These are phyloP conservation scores for Microtus richardsoni DNA, from an alignment of 2,113 vertebrate species.

Conservation along the genomic window DNA sequence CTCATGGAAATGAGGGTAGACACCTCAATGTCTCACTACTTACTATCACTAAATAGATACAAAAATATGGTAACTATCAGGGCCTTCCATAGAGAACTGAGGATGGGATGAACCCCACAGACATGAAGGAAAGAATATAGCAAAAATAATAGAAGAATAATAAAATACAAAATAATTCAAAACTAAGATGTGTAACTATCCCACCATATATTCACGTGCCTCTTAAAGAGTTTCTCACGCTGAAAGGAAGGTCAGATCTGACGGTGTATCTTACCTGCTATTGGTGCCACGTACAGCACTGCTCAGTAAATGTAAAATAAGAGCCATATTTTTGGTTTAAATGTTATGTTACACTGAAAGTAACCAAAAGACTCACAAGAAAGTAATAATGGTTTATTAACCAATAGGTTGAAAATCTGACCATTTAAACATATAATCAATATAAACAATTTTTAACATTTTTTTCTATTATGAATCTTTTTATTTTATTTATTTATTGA, in stretches of 20 bases:
- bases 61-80: not conserved
- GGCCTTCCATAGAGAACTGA: not conserved
- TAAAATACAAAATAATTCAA: constrained; percentile 20
- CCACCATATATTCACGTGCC: not conserved
- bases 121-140: not conserved
- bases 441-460: not conserved
- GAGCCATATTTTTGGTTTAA: not conserved
- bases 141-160: constrained; percentile 12
- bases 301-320: not conserved
- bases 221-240: not conserved
- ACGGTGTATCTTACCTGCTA: not conserved
- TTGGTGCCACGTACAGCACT: not conserved
- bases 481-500: too few species aligned
- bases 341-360: not conserved
- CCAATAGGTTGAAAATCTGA: constrained; percentile 4
- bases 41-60: not conserved
- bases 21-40: constrained; percentile 13
- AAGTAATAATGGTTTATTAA: constrained; percentile 34
- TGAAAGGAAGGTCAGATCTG: not conserved
- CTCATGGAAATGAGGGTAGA: constrained; percentile 38
- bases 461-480: not conserved
- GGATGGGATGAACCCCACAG: not conserved
- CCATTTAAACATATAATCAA: not conserved
- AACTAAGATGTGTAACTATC: not conserved
- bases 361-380: constrained; percentile 14